A percentile compares a stretch with the other conserved stretches of the same genome.
These are phyloP conservation scores for Bombus breviceps DNA, from an alignment of 1,140 invertebrate species.

Conservation along the genomic window DNA sequence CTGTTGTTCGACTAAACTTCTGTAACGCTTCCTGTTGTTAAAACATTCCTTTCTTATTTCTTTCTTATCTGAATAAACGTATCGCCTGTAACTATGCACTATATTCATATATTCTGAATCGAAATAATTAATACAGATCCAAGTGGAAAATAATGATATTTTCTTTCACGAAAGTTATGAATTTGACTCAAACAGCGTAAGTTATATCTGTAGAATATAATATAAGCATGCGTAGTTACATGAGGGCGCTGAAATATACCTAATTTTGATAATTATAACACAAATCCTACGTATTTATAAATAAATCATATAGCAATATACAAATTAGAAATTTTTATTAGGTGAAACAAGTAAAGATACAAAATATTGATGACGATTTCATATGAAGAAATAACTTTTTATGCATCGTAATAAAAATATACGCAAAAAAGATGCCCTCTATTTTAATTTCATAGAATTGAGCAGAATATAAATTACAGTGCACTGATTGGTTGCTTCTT, in stretches of 20 bases:
- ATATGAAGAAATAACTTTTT: not conserved
- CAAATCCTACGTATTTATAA: not conserved
- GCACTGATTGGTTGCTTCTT: not conserved
- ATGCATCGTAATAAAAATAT: not conserved
- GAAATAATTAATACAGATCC: not conserved
- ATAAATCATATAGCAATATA: not conserved
- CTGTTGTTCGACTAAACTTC: constrained; percentile 52
- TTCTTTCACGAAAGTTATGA: constrained; percentile 23
- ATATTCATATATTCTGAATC: not conserved
- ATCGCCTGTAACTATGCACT: not conserved
- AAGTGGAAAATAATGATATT: not conserved
- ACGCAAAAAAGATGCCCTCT: constrained; percentile 3
- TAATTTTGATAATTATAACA: constrained; percentile 21
- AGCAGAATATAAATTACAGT: not conserved
- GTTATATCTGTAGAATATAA: not conserved
- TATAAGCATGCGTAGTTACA: constrained; percentile 23
- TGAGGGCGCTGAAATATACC: constrained; percentile 21
- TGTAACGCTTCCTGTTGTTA: constrained; percentile 42
- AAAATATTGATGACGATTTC: not conserved
- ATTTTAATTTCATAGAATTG: constrained; percentile 3
- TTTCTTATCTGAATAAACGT: not conserved
- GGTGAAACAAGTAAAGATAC: not conserved
- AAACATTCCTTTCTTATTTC: not conserved
- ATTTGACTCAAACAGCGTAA: constrained; percentile 49
- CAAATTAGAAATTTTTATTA: not conserved